phyloP scores from a whole-genome alignment of 1,140 invertebrate species.

The Rhagoletis zephyria region DNA sequence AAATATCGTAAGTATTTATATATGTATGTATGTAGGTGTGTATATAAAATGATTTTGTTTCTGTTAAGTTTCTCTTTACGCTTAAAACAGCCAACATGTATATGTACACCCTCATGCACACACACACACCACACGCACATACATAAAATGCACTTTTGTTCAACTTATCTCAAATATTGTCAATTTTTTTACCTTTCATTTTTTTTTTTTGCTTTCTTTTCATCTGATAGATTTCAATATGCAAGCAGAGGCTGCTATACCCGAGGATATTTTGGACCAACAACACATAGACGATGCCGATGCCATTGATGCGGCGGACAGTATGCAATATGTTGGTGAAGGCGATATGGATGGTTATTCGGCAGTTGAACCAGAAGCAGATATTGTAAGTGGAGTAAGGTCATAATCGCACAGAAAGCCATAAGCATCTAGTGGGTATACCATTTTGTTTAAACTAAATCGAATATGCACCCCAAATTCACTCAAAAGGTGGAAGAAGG shows the following conservation, averaged over 20 bases:
- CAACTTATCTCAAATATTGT: slow-evolving; percentile 1
- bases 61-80: background rate
- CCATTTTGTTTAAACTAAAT: background rate
- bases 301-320: slow-evolving; percentile 29
- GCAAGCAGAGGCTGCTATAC: slow-evolving; percentile 69
- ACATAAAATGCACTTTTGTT: background rate
- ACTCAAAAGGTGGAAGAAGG: background rate
- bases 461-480: background rate
- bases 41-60: background rate
- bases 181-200: background rate
- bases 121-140: background rate
- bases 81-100: too few relatives aligned
- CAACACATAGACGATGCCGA: slow-evolving; percentile 56
- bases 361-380: slow-evolving; percentile 64
- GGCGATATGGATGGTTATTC: slow-evolving; percentile 56
- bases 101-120: too few relatives aligned
- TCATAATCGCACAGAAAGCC: slow-evolving; percentile 33
- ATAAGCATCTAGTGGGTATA: background rate
- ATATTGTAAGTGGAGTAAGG: slow-evolving; percentile 67
- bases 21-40: too few relatives aligned
- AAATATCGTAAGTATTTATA: too few relatives aligned
- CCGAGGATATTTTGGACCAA: slow-evolving; percentile 71
- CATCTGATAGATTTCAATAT: slow-evolving; percentile 68
- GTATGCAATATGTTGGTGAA: slow-evolving; percentile 62
- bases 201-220: slow-evolving; percentile 41